A percentile compares a stretch with the other conserved stretches of the same genome.
Evolutionary conservation across 2,113 vertebrate genomes (phyloP).

Genomic region (Chaenocephalus aceratus): DNA sequence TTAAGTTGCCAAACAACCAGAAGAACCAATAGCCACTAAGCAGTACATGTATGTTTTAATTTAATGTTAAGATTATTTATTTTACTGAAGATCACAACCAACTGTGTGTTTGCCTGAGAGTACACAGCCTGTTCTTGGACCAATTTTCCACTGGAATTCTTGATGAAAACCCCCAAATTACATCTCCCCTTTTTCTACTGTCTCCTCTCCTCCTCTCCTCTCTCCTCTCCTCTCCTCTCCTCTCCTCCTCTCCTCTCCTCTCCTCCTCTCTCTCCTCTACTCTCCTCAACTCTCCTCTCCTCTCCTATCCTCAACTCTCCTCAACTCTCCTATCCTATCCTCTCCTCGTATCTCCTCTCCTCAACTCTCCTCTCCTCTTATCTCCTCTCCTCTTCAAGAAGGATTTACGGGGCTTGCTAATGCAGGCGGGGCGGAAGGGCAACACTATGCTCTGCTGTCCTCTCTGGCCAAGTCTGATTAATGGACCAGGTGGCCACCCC

Average conservation of each 20-base stretch:
- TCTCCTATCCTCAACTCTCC: slow-evolving; percentile 7
- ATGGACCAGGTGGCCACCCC: slow-evolving; percentile 79
- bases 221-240: slow-evolving; percentile 15
- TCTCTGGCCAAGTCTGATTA: slow-evolving; percentile 74
- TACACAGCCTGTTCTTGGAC: background rate
- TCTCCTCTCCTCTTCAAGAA: slow-evolving; percentile 23
- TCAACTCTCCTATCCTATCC: background rate
- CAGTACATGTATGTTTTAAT: background rate
- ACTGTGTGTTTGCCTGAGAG: background rate
- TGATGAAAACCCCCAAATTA: slow-evolving; percentile 23
- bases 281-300: background rate
- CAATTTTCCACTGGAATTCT: slow-evolving; percentile 7
- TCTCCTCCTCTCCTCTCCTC: slow-evolving; percentile 4
- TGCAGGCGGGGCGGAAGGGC: slow-evolving; percentile 63
- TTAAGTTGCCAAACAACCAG: background rate
- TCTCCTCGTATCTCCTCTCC: background rate
- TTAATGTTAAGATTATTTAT: background rate
- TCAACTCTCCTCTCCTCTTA: slow-evolving; percentile 10
- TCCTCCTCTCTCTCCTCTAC: slow-evolving; percentile 1
- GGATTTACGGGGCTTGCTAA: slow-evolving; percentile 68
- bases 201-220: background rate
- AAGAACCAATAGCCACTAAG: background rate
- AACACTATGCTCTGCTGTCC: slow-evolving; percentile 65
- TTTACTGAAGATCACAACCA: background rate
- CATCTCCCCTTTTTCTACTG: background rate